A percentile compares a stretch with the other conserved stretches of the same genome.
These are phyloP conservation scores for Eulemur rufifrons DNA, from an alignment of 2,113 vertebrate species.

Conservation along the genomic window DNA sequence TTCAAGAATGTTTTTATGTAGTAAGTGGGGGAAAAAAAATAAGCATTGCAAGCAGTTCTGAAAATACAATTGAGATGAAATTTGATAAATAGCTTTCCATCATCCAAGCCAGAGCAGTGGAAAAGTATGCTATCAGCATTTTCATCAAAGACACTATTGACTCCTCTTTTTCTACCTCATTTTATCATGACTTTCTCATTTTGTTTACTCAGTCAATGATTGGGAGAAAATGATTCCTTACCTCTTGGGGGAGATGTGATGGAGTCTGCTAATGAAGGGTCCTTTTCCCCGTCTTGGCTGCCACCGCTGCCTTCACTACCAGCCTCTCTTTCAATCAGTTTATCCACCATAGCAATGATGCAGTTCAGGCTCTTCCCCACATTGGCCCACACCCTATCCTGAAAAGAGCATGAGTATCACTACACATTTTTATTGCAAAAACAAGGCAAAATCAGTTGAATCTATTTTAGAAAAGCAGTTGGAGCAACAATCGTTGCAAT, in stretches of 20 bases:
- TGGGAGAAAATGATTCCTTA: constrained; percentile 79
- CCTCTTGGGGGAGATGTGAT: constrained; percentile 87
- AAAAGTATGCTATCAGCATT: constrained; percentile 37
- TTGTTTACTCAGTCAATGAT: constrained; percentile 38
- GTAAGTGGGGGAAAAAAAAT: neutral
- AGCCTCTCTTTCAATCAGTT: constrained; percentile 90
- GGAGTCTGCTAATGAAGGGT: constrained; percentile 85
- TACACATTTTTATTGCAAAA: constrained; percentile 35
- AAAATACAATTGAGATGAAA: constrained; percentile 49
- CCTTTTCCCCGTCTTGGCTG: constrained; percentile 67
- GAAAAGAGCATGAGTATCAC: constrained; percentile 84
- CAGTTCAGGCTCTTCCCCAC: constrained; percentile 97
- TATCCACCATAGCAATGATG: constrained; percentile 96
- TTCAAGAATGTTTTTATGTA: constrained; percentile 55
- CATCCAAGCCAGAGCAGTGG: neutral
- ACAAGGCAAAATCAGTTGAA: neutral
- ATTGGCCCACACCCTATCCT: constrained; percentile 97
- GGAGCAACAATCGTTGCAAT: neutral
- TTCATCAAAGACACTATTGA: constrained; percentile 31
- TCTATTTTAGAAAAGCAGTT: neutral
- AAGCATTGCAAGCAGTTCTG: constrained; percentile 54
- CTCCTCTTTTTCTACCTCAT: neutral
- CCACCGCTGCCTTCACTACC: constrained; percentile 70
- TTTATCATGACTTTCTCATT: constrained; percentile 44
- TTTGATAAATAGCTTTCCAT: constrained; percentile 63